These are phyloP conservation scores for Mya arenaria DNA, from an alignment of 1,140 invertebrate species.

Conservation along the genomic window DNA sequence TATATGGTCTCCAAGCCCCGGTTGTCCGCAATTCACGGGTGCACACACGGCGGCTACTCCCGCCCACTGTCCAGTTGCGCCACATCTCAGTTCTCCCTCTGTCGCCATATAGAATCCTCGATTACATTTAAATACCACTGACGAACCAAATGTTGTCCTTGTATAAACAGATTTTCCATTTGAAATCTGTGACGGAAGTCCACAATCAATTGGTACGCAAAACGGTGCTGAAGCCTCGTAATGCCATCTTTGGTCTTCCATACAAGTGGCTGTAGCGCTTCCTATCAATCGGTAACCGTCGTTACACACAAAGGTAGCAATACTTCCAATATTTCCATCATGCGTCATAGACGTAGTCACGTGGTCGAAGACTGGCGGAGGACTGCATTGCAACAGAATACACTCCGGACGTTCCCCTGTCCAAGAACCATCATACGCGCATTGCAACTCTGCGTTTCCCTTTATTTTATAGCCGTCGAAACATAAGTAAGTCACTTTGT, in stretches of 20 bases:
- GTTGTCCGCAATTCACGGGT: slow-evolving; percentile 60
- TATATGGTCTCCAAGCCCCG: slow-evolving; percentile 44
- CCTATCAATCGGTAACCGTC: slow-evolving; percentile 71
- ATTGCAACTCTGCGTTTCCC: slow-evolving; percentile 74
- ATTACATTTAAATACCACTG: slow-evolving; percentile 66
- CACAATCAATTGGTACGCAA: slow-evolving; percentile 90
- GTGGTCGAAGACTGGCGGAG: slow-evolving; percentile 65
- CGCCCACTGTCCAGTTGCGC: slow-evolving; percentile 65
- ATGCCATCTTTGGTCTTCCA: slow-evolving; percentile 61
- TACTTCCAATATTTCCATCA: slow-evolving; percentile 77
- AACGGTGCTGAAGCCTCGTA: slow-evolving; percentile 66
- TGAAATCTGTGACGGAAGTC: slow-evolving; percentile 88
- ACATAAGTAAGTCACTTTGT: slow-evolving; percentile 70
- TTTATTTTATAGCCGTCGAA: slow-evolving; percentile 82
- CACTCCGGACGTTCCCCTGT: slow-evolving; percentile 69
- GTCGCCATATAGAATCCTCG: slow-evolving; percentile 63
- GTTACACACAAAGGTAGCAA: slow-evolving; percentile 82
- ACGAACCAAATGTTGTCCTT: slow-evolving; percentile 86
- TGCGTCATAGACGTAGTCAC: slow-evolving; percentile 60
- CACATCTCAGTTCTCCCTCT: slow-evolving; percentile 54
- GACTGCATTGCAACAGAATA: slow-evolving; percentile 63
- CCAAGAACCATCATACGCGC: slow-evolving; percentile 69
- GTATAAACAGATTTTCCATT: slow-evolving; percentile 87
- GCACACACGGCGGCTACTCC: slow-evolving; percentile 59
- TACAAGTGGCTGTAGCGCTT: slow-evolving; percentile 77